Evolutionary conservation across 2,797 vertebrate species (phyloP).

Genomic region (Eleutherodactylus coqui): DNA sequence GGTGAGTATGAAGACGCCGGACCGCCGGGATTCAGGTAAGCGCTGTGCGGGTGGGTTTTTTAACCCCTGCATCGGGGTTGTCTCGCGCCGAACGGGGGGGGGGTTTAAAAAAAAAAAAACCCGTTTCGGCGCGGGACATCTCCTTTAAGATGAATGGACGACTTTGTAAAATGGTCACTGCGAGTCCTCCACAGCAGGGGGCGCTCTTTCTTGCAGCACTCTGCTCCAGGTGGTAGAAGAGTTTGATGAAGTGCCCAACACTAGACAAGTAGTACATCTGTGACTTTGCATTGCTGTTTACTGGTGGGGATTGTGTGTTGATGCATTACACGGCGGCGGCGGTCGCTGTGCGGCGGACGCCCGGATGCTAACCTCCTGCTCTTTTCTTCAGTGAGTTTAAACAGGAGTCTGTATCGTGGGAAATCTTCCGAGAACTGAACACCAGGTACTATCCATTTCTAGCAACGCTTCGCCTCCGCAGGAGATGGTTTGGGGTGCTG

Average conservation of each 20-base stretch:
- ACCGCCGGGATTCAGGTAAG: too few species aligned
- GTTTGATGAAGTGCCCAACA: too few species aligned
- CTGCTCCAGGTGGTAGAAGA: too few species aligned
- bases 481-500: background rate
- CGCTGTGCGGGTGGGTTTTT: too few species aligned
- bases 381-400: constrained; percentile 75
- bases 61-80: too few species aligned
- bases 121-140: too few species aligned
- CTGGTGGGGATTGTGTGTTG: background rate
- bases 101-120: too few species aligned
- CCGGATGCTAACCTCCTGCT: constrained; percentile 62
- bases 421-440: constrained; percentile 77
- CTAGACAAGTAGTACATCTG: background rate
- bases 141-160: too few species aligned
- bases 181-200: background rate
- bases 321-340: background rate
- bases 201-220: too few species aligned
- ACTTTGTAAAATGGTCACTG: too few species aligned
- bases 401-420: constrained; percentile 78
- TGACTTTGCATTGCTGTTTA: background rate
- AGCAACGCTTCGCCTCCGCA: constrained; percentile 35
- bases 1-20: too few species aligned
- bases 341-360: background rate
- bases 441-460: constrained; percentile 75
- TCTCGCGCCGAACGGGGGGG: too few species aligned